Evolutionary conservation across 92 coral and sea anemone species (phyloP), one percentile per base, ranked within the genome.

Genomic region (Epizoanthus illoricatus): DNA sequence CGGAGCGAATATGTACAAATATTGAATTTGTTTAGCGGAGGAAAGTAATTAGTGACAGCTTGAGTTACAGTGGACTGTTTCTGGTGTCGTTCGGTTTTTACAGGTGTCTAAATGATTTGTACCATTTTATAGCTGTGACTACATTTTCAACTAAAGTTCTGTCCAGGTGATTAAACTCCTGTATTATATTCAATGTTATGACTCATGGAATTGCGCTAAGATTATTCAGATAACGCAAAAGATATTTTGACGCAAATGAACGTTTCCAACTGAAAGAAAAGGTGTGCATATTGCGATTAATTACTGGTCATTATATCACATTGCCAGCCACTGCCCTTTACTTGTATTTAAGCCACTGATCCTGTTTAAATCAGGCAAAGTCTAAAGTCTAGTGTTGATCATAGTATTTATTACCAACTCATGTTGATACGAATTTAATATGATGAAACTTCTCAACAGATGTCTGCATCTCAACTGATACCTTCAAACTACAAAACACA

Each of bases 11-110:
- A 39, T 20, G 18, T 43, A 43, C 49, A 67, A 67, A 67, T 67
- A 67, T 67, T 67, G 72, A 67, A 36, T 67, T 33, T 67, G 47
- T 67, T 39, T 33, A 36, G 19, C 49, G 72, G 72, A 36, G 42
- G 52, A 33, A 16, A 13, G 49, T 33, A 67, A 67, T 67, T 67
- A 67, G 49, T 10, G 72, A 16, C 47, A 67, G 47, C 24, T 67
- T 39, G 18, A 8, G 18, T 67, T 67, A 23, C 65, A 24, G 18
- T 67, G 45, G 20, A 15, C 72, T 67, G 16, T 20, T 60, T 21
- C 28, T 63, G 24, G 68, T 9, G 33, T 20, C 0, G 28, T 36
- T 67, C 18, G 72, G 6, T 13, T 11, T 67, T 9, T 10, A 39
- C 72, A 67, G 72, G 72, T 67, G 72, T 67, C 16, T 10, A 16